Conservation (phyloP, 2,888 invertebrate species). For the Microchrysa polita region DNA sequence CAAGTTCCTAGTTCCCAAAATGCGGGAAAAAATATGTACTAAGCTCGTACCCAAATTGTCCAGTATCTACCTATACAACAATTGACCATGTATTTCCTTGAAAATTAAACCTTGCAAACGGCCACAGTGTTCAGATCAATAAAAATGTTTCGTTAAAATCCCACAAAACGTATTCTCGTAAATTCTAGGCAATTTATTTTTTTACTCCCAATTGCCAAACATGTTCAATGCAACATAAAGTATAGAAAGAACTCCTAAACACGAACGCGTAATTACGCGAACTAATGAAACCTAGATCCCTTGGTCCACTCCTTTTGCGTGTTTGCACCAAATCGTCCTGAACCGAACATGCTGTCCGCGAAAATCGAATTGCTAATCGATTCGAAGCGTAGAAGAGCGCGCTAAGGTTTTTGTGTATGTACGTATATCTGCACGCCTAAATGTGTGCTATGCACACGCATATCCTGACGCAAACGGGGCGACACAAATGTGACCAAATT, state of each 20-base stretch:
- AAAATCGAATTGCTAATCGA: constrained; percentile 7
- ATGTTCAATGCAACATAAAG: background rate
- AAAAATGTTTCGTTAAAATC: background rate
- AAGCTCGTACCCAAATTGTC: no score
- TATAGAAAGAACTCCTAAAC: background rate
- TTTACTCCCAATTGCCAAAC: background rate
- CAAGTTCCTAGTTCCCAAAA: no score
- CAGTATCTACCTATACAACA: no score
- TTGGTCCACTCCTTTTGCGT: constrained; percentile 1
- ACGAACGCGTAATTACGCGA: background rate
- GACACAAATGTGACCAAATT: background rate
- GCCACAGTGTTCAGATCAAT: no score
- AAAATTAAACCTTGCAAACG: no score
- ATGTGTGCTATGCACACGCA: no score
- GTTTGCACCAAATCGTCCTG: background rate
- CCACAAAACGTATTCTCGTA: background rate
- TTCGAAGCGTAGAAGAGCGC: background rate
- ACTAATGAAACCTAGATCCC: background rate
- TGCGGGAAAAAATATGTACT: no score
- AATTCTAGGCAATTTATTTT: background rate
- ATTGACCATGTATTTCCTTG: no score
- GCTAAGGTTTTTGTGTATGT: background rate
- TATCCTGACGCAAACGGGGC: background rate
- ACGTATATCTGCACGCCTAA: no score
- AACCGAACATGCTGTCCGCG: background rate